A percentile compares a stretch with the other conserved stretches of the same genome.
Evolutionary conservation across 2,113 vertebrate species (phyloP).

Genomic region (Prionailurus viverrinus): DNA sequence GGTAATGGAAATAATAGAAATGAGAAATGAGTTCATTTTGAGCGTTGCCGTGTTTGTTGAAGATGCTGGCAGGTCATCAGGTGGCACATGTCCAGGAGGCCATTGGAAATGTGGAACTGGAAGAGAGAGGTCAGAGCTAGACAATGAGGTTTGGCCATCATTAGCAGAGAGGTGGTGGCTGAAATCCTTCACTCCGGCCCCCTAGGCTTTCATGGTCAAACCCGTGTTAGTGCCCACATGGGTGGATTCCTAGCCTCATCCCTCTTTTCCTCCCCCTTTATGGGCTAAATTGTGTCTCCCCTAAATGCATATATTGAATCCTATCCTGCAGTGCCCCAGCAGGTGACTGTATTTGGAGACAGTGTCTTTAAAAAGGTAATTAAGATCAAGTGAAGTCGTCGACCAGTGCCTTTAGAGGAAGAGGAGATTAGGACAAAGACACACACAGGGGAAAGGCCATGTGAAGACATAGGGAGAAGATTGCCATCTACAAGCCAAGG

Average conservation of each 20-base stretch:
- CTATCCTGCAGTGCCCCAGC: not conserved
- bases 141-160: not conserved
- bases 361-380: not conserved
- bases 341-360: not conserved
- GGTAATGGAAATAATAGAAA: not conserved
- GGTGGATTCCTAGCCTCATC: not conserved
- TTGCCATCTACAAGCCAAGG: not conserved
- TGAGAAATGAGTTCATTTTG: not conserved
- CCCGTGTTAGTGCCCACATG: not conserved
- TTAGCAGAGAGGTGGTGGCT: not conserved
- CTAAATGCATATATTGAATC: not conserved
- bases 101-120: not conserved
- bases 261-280: not conserved
- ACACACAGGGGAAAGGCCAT: not conserved
- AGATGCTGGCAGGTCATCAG: conserved; percentile 38
- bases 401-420: not conserved
- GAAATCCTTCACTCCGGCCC: not conserved
- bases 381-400: not conserved
- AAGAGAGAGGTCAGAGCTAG: not conserved
- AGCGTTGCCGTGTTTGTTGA: conserved; percentile 31
- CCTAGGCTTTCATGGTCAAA: not conserved
- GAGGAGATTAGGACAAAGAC: not conserved
- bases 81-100: not conserved
- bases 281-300: not conserved
- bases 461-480: not conserved